phyloP scores from a whole-genome alignment of 2,797 vertebrate genomes.

The Eulemur rubriventer region DNA sequence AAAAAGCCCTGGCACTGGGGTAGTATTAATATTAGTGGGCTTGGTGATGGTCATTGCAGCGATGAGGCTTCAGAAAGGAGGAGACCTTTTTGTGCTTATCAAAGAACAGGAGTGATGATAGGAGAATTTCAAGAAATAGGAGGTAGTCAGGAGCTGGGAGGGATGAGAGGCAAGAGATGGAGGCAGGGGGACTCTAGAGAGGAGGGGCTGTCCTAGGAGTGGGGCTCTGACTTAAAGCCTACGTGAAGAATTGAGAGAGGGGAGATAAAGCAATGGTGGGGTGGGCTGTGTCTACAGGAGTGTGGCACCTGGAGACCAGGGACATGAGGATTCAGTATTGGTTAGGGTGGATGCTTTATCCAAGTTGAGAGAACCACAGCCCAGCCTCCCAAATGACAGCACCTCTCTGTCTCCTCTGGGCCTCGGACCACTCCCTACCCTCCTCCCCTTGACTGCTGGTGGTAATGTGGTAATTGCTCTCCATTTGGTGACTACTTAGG shows the following conservation, averaged over 20 bases:
- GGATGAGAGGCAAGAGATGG: neutral
- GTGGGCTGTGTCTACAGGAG: neutral
- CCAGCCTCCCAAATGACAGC: neutral
- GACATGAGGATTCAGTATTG: neutral
- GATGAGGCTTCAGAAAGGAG: neutral
- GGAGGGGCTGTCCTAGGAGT: neutral
- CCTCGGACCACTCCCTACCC: neutral
- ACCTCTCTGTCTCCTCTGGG: neutral
- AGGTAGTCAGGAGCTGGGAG: neutral
- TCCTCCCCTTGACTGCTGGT: neutral
- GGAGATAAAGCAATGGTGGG: neutral
- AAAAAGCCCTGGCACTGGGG: neutral
- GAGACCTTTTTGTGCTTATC: neutral
- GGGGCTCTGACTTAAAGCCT: neutral
- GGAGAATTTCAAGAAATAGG: neutral
- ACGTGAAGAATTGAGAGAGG: neutral
- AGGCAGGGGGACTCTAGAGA: neutral
- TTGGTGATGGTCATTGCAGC: neutral
- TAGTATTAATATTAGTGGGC: neutral
- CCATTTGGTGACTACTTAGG: constrained; percentile 61
- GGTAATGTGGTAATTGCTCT: constrained; percentile 46
- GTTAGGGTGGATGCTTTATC: neutral
- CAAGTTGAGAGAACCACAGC: neutral
- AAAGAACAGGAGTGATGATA: neutral
- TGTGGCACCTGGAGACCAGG: neutral